Percentiles rank a stretch among this genome's conserved stretches.
Evolutionary conservation across 2,888 invertebrate species (phyloP).

Genomic region (Andrena fulva): DNA sequence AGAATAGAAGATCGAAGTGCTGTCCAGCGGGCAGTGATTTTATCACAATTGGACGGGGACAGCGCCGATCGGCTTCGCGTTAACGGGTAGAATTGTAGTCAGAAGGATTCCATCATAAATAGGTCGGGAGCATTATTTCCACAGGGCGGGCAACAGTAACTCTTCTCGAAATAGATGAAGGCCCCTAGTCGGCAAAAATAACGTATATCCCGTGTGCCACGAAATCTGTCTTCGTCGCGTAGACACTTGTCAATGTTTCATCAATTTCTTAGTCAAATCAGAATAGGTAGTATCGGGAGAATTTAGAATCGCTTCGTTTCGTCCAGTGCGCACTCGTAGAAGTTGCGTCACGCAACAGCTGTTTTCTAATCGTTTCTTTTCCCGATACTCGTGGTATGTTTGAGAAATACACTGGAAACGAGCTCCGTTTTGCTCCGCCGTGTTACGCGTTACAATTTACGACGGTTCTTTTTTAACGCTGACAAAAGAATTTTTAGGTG

Average conservation of each 20-base stretch:
- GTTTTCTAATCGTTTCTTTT: background rate
- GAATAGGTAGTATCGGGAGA: background rate
- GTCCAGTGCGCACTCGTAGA: too few relatives aligned
- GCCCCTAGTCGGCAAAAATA: constrained; percentile 82
- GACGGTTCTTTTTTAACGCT: constrained; percentile 23
- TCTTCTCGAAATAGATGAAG: constrained; percentile 83
- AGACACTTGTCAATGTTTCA: constrained; percentile 15
- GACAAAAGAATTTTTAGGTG: constrained; percentile 15
- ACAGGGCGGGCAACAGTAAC: constrained; percentile 71
- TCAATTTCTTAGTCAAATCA: background rate
- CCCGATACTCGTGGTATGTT: background rate
- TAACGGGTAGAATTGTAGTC: constrained; percentile 49
- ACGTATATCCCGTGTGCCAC: constrained; percentile 65
- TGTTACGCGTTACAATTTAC: background rate
- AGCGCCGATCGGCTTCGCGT: constrained; percentile 24
- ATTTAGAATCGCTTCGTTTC: background rate
- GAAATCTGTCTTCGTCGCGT: constrained; percentile 25
- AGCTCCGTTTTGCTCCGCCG: background rate
- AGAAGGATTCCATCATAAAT: constrained; percentile 78
- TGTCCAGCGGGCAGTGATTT: constrained; percentile 7
- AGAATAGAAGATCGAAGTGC: constrained; percentile 52
- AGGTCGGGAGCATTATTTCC: constrained; percentile 80
- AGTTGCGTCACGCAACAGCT: background rate
- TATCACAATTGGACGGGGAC: background rate
- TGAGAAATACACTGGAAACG: background rate